Evolutionary conservation across 2,797 vertebrate species (phyloP).

Genomic region (Sebastes itinus): DNA sequence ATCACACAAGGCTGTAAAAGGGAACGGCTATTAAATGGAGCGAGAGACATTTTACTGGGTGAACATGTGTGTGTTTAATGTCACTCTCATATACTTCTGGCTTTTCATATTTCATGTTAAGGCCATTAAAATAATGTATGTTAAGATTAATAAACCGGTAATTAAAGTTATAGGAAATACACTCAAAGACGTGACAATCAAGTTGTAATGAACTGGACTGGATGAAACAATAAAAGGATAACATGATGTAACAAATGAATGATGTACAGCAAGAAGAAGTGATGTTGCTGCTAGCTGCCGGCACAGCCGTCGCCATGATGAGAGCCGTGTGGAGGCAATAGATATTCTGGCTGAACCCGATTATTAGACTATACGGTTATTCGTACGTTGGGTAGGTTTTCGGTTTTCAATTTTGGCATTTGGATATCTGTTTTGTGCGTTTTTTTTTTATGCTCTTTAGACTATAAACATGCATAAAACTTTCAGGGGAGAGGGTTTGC

Average conservation of each 20-base stretch:
- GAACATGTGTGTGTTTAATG: background rate
- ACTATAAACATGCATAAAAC: no score
- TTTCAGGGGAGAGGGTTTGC: accelerated
- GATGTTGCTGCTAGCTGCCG: background rate
- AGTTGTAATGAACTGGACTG: background rate
- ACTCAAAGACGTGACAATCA: background rate
- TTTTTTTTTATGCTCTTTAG: no score
- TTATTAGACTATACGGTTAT: no score
- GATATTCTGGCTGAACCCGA: accelerated
- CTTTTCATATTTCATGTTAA: background rate
- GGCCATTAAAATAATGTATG: background rate
- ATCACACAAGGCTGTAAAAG: constrained; percentile 4
- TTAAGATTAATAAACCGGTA: background rate
- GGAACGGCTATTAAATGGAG: constrained; percentile 3
- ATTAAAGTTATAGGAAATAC: background rate
- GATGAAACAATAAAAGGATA: background rate
- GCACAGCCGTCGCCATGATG: background rate
- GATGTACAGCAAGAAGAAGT: background rate
- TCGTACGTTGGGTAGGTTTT: no score
- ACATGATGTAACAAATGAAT: no score
- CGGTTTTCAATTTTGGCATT: no score
- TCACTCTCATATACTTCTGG: background rate
- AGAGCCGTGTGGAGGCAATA: background rate
- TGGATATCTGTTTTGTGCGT: accelerated
- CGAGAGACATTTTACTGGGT: background rate